Conservation (phyloP, 2,797 vertebrate species). For the Galaxias olidus region DNA sequence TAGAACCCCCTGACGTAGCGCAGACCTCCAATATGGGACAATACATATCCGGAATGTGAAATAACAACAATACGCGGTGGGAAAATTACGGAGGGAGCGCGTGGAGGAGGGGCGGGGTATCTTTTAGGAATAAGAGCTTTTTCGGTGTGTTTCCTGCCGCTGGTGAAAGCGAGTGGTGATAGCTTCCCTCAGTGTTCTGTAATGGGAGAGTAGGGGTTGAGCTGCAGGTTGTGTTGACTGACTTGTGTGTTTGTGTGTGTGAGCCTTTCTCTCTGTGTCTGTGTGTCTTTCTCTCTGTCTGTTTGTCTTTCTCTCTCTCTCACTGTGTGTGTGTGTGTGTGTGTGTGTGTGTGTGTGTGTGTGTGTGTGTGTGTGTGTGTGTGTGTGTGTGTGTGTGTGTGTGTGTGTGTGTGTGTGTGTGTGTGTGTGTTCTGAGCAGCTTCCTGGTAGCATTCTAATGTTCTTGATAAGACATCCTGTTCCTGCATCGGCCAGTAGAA, state of each 20-base stretch:
- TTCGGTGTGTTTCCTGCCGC: slow-evolving; percentile 26
- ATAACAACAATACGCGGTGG: slow-evolving; percentile 60
- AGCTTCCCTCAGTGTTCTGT: slow-evolving; percentile 14
- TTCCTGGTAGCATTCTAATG: slow-evolving; percentile 11
- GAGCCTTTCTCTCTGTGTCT: background rate
- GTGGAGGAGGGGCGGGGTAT: slow-evolving; percentile 38
- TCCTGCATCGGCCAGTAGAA: background rate
- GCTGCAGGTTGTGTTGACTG: background rate
- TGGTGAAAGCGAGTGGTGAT: slow-evolving; percentile 30
- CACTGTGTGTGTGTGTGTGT: background rate
- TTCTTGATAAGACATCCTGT: slow-evolving; percentile 14
- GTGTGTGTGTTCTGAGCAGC: background rate
- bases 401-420: background rate
- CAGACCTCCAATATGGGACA: slow-evolving; percentile 61
- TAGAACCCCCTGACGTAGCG: slow-evolving; percentile 52
- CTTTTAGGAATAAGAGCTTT: slow-evolving; percentile 35
- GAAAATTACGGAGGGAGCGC: slow-evolving; percentile 46
- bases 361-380: slow-evolving; percentile 2
- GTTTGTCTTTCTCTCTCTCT: too few species aligned
- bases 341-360: background rate
- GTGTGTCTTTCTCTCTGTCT: background rate
- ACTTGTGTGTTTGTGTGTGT: slow-evolving; percentile 15
- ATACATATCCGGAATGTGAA: slow-evolving; percentile 58
- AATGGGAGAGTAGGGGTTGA: slow-evolving; percentile 10
- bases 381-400: background rate